Evolutionary conservation across 1,140 invertebrate genomes (phyloP).

Genomic region (Apis laboriosa): DNA sequence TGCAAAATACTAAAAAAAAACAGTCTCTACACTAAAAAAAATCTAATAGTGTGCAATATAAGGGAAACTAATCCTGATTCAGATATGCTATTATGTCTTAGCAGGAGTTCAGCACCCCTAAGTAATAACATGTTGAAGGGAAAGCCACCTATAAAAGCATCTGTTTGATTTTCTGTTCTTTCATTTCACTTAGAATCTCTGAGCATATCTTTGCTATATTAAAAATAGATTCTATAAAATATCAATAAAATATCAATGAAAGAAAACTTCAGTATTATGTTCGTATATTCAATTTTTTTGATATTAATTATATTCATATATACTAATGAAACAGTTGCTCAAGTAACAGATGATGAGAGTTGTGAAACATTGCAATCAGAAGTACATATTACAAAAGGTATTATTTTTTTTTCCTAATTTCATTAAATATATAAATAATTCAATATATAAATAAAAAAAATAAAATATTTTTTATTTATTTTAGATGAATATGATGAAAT

Average conservation of each 20-base stretch:
- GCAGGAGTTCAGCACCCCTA: slow-evolving; percentile 68
- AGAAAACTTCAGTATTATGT: slow-evolving; percentile 52
- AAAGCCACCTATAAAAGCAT: slow-evolving; percentile 75
- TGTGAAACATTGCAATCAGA: slow-evolving; percentile 90
- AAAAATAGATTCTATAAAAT: slow-evolving; percentile 1
- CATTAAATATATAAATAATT: slow-evolving; percentile 10
- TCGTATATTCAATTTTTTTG: slow-evolving; percentile 41
- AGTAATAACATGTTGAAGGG: slow-evolving; percentile 57
- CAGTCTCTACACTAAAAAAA: slow-evolving; percentile 45
- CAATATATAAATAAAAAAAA: slow-evolving; percentile 14
- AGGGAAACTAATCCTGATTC: slow-evolving; percentile 52
- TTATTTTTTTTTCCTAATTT: slow-evolving; percentile 26
- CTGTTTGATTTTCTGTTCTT: slow-evolving; percentile 59
- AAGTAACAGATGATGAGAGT: slow-evolving; percentile 64
- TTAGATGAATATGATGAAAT: slow-evolving; percentile 93
- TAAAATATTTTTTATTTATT: slow-evolving; percentile 61
- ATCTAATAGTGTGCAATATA: slow-evolving; percentile 42
- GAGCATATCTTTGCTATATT: slow-evolving; percentile 33
- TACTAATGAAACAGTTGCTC: slow-evolving; percentile 37
- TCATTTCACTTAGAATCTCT: slow-evolving; percentile 66
- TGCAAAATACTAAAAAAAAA: slow-evolving; percentile 71
- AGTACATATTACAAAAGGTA: slow-evolving; percentile 90
- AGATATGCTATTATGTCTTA: slow-evolving; percentile 70
- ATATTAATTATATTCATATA: slow-evolving; percentile 44
- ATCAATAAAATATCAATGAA: slow-evolving; percentile 22